Conservation (phyloP, 2,888 invertebrate genomes). For the Melinaea marsaeus region DNA sequence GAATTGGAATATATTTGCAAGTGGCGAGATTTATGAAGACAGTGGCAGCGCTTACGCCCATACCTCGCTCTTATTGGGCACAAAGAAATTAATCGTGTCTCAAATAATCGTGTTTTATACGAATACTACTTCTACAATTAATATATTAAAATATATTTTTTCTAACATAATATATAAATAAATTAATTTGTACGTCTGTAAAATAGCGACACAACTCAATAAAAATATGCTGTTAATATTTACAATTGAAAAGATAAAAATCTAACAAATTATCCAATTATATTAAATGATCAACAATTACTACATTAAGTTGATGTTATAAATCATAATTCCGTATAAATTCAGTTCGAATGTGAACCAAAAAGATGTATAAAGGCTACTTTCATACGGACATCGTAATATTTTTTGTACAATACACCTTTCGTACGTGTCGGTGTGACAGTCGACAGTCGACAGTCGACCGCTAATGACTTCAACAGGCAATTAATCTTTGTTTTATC, state of each 20-base stretch:
- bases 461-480: slow-evolving; percentile 47
- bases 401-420: slow-evolving; percentile 50
- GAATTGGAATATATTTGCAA: slow-evolving; percentile 56
- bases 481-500: slow-evolving; percentile 35
- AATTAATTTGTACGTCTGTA: no score
- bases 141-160: not conserved
- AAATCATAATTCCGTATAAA: slow-evolving; percentile 42
- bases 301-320: slow-evolving; percentile 53
- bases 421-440: slow-evolving; percentile 49
- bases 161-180: no score
- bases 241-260: slow-evolving; percentile 55
- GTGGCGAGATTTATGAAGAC: slow-evolving; percentile 62
- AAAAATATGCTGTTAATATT: slow-evolving; percentile 16
- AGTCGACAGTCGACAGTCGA: slow-evolving; percentile 38
- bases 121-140: not conserved
- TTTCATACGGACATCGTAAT: slow-evolving; percentile 38
- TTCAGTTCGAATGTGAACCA: slow-evolving; percentile 14
- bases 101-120: slow-evolving; percentile 19
- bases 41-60: slow-evolving; percentile 45
- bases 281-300: slow-evolving; percentile 46
- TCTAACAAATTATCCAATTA: slow-evolving; percentile 60
- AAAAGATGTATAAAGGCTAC: slow-evolving; percentile 43
- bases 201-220: slow-evolving; percentile 15
- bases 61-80: slow-evolving; percentile 31
- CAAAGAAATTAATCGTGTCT: slow-evolving; percentile 32